Evolutionary conservation across 1,140 invertebrate genomes (phyloP), one percentile per base, ranked within the genome.

Genomic region (Rhysida immarginata): DNA sequence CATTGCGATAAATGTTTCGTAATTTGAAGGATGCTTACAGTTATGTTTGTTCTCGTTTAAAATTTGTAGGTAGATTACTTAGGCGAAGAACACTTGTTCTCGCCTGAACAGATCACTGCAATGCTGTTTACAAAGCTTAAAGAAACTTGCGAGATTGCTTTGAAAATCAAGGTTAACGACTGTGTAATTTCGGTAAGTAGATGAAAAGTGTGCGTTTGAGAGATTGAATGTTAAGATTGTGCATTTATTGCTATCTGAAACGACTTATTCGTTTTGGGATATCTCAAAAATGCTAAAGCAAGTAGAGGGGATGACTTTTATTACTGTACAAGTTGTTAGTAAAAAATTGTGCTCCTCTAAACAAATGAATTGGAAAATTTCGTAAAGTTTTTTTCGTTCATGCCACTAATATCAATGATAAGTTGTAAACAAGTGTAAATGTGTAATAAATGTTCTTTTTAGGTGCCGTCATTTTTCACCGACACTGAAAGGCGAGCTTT

Each of bases 81-180:
- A 61, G 81, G 80, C 56, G 84, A 96, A 70, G 81, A 87, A 52
- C 81, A 87, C 58, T 71, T 81, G 14, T 97, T 98, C 69, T 81
- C 82, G n/a, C 85, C 92, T 0, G 88, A 95, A 72, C 96, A 99
- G 76, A 81, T 98, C 63, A 85, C 89, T 24, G 93, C 89, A 14
- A 97, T 97, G 88, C 74, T 99, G 18, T 84, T 99, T 59, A 96
- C 92, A 35, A 99, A 99, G 73, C 74, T 99, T 46, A 98, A 96
- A 69, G 85, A 92, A 64, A 87, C 82, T 54, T 87, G 94, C 16
- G 84, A 90, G 62, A 77, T 69, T 56, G 86, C 83, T n/a, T 71
- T 96, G 51, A 83, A 88, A 66, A 89, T 86, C 20, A 87, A 90
- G 69, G 83, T 96, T 20, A 91, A 93, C 66, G 96, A 99, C 72